A percentile compares a stretch with the other conserved stretches of the same genome.
phyloP scores from a whole-genome alignment of 2,888 invertebrate species.

The Drosophila paranaensis region DNA sequence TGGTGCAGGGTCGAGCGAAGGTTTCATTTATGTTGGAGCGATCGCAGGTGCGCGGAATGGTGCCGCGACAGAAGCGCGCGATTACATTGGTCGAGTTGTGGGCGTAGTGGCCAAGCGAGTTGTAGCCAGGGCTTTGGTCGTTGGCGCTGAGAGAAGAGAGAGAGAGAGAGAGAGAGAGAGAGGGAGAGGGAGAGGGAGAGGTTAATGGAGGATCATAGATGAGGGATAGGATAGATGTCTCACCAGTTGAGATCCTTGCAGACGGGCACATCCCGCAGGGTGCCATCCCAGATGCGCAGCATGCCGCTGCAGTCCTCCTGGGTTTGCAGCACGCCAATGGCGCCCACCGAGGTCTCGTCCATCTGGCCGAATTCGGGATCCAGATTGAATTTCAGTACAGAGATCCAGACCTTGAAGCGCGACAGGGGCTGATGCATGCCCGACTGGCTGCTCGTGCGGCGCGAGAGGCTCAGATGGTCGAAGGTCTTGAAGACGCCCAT shows the following conservation, averaged over 20 bases:
- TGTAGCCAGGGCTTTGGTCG: constrained; percentile 56
- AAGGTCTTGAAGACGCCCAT: constrained; percentile 87
- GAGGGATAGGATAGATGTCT: constrained; percentile 68
- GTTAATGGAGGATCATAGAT: too few relatives aligned
- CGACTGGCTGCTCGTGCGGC: constrained; percentile 85
- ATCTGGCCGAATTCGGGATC: constrained; percentile 87
- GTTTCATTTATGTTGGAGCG: constrained; percentile 88
- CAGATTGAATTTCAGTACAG: constrained; percentile 93
- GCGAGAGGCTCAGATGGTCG: constrained; percentile 86
- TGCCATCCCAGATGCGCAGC: constrained; percentile 95
- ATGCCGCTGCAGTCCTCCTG: constrained; percentile 93
- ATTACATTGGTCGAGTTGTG: constrained; percentile 90
- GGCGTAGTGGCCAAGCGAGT: constrained; percentile 85
- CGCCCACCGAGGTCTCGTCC: constrained; percentile 83
- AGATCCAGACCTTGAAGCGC: constrained; percentile 93
- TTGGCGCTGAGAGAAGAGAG: constrained; percentile 42
- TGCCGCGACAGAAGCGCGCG: constrained; percentile 92
- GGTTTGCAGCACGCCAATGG: constrained; percentile 85
- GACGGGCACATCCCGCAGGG: constrained; percentile 90
- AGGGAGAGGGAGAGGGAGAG: background rate
- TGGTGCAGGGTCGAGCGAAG: constrained; percentile 90
- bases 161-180: background rate
- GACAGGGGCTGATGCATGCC: constrained; percentile 86
- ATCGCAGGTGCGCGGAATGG: constrained; percentile 93
- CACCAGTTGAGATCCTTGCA: constrained; percentile 94